Conservation (phyloP, 1,140 invertebrate species). For the Neotoxoptera formosana region DNA sequence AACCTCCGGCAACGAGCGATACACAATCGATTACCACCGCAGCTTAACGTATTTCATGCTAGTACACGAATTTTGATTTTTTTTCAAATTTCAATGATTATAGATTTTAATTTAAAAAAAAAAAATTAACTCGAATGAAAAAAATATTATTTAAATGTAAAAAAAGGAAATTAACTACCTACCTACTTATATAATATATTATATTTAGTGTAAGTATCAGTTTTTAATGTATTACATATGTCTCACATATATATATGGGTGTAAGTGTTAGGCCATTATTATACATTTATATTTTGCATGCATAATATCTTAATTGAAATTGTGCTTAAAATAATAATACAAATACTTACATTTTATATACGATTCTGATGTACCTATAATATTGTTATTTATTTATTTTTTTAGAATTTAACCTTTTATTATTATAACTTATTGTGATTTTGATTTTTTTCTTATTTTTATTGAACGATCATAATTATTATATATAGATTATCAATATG, state of each 20-base stretch:
- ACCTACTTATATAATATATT: background rate
- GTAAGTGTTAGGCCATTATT: background rate
- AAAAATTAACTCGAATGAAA: background rate
- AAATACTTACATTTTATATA: background rate
- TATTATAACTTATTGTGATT: background rate
- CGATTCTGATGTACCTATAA: background rate
- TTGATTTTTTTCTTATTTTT: background rate
- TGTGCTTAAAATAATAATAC: background rate
- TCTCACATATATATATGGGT: background rate
- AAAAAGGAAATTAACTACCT: background rate
- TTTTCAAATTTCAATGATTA: background rate
- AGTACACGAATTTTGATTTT: background rate
- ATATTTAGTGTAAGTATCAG: background rate
- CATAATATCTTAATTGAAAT: background rate
- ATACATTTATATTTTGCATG: background rate
- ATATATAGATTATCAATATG: background rate
- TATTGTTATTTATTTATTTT: background rate
- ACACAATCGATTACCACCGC: slow-evolving; percentile 64
- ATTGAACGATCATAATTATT: background rate
- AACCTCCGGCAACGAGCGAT: slow-evolving; percentile 64
- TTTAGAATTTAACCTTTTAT: background rate
- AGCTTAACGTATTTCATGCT: background rate
- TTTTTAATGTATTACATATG: background rate
- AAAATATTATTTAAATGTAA: background rate
- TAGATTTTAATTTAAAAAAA: slow-evolving; percentile 9